Evolutionary conservation across 30 jellyfish, hydroid and myxozoan genomes (phyloP).

Genomic region (Haliclystus octoradiatus): DNA sequence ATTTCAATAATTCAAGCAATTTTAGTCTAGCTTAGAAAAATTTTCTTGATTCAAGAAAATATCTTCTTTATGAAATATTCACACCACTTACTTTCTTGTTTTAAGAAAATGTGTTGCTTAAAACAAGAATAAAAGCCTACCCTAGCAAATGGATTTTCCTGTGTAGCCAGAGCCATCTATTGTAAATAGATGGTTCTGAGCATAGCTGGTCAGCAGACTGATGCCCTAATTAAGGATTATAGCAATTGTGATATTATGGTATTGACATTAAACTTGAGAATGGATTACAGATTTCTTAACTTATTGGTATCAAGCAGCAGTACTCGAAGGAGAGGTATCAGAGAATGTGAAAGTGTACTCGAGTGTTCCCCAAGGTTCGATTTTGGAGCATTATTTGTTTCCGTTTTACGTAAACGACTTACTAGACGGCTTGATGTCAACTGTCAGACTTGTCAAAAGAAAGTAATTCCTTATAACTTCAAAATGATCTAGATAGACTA

Average conservation of each 20-base stretch:
- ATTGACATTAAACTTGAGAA: not conserved
- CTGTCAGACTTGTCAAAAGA: too few species aligned
- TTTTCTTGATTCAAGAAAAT: too few species aligned
- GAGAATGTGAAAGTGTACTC: not conserved
- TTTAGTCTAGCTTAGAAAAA: too few species aligned
- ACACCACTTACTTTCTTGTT: too few species aligned
- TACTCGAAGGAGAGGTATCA: not conserved
- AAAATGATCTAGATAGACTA: constrained; percentile 36
- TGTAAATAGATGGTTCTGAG: too few species aligned
- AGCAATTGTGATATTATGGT: not conserved
- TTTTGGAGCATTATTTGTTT: not conserved
- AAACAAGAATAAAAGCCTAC: too few species aligned
- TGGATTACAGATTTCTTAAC: not conserved
- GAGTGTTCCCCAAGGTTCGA: not conserved
- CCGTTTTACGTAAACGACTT: not conserved
- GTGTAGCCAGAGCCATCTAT: too few species aligned
- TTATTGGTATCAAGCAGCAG: not conserved
- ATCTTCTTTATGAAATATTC: too few species aligned
- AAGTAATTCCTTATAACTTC: constrained; percentile 23
- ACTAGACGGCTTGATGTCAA: not conserved
- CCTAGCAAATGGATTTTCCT: too few species aligned
- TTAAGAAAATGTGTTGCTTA: too few species aligned
- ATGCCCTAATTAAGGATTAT: not conserved
- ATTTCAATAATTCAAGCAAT: too few species aligned
- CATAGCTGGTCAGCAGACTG: not conserved